Evolutionary conservation across 2,797 vertebrate species (phyloP).

Genomic region (Phrynocephalus forsythii): DNA sequence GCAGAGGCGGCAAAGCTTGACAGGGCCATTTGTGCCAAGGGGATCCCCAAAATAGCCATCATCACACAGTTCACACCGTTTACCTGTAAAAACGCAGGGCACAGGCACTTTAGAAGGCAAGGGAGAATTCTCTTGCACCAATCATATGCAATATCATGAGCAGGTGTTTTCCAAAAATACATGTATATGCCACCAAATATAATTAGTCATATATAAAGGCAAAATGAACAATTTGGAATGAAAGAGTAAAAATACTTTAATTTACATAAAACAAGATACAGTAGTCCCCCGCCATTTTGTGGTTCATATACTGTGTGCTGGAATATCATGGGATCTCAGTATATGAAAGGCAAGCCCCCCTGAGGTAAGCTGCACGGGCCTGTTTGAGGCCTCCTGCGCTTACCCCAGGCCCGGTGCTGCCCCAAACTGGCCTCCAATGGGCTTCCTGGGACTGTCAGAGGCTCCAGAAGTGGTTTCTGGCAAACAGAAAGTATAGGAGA

Average conservation of each 20-base stretch:
- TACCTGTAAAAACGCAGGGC: slow-evolving; percentile 78
- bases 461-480: too few species aligned
- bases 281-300: too few species aligned
- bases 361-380: too few species aligned
- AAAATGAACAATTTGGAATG: neutral
- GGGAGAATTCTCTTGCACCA: accelerated
- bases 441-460: too few species aligned
- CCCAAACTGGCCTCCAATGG: too few species aligned
- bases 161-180: neutral
- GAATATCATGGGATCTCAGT: too few species aligned
- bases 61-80: slow-evolving; percentile 94
- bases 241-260: neutral
- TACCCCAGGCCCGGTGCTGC: too few species aligned
- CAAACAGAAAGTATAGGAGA: too few species aligned
- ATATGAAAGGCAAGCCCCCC: too few species aligned
- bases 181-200: neutral
- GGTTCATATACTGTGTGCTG: too few species aligned
- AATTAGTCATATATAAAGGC: neutral
- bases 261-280: neutral
- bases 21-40: slow-evolving; percentile 79
- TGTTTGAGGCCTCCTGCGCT: too few species aligned
- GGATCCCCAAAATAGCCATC: slow-evolving; percentile 96
- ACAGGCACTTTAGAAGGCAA: accelerated
- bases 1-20: slow-evolving; percentile 87
- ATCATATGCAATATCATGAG: neutral